Percentiles rank a stretch among this genome's conserved stretches.
phyloP scores from a whole-genome alignment of 1,140 invertebrate genomes.

The Drosophila lowei region DNA sequence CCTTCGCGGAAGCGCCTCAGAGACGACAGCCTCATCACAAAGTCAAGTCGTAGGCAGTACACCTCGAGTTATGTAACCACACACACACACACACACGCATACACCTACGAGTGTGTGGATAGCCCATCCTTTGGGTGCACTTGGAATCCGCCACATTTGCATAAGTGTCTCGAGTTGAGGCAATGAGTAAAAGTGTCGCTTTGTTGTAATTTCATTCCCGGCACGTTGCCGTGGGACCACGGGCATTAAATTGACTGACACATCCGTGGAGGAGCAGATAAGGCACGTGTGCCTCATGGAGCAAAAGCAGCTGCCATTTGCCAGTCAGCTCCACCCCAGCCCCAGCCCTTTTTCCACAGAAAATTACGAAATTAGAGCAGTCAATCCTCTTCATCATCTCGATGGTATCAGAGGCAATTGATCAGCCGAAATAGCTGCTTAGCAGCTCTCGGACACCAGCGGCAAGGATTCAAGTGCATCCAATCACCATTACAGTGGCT shows the following conservation, averaged over 20 bases:
- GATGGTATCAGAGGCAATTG: slow-evolving; percentile 59
- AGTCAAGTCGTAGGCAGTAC: slow-evolving; percentile 47
- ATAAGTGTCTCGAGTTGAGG: slow-evolving; percentile 49
- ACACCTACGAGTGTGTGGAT: not conserved
- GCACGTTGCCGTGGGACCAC: slow-evolving; percentile 53
- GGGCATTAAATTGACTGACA: slow-evolving; percentile 58
- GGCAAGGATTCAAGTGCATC: slow-evolving; percentile 47
- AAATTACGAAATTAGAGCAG: slow-evolving; percentile 59
- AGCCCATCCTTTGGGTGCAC: slow-evolving; percentile 9
- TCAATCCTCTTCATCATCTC: slow-evolving; percentile 34
- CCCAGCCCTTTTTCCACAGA: slow-evolving; percentile 8
- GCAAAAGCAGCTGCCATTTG: slow-evolving; percentile 59
- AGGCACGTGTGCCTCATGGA: slow-evolving; percentile 44
- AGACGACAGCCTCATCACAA: slow-evolving; percentile 32
- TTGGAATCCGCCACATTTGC: slow-evolving; percentile 43
- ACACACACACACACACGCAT: too few relatives aligned
- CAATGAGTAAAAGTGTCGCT: slow-evolving; percentile 55
- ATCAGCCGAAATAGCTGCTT: slow-evolving; percentile 58
- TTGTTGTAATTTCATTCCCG: slow-evolving; percentile 64
- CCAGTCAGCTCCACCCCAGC: slow-evolving; percentile 25
- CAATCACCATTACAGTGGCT: slow-evolving; percentile 47
- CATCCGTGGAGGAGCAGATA: slow-evolving; percentile 51
- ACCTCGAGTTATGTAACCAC: not conserved
- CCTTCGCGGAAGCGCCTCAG: too few relatives aligned
- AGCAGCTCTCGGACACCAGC: slow-evolving; percentile 26